Evolutionary conservation across 1,140 invertebrate species (phyloP).

Genomic region (Muscidifurax raptorellus): DNA sequence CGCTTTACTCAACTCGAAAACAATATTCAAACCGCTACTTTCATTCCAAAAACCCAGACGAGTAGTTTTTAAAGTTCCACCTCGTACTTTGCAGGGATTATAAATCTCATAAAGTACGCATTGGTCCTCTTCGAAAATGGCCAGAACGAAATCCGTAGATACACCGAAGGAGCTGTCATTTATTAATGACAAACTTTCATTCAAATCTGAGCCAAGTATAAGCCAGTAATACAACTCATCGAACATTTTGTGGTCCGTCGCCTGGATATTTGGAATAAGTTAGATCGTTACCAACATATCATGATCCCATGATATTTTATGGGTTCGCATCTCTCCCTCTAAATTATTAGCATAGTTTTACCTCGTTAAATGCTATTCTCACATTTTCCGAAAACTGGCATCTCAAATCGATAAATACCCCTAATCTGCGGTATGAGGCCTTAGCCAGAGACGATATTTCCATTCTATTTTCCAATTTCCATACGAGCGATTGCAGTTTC

Average conservation of each 20-base stretch:
- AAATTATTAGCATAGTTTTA: constrained; percentile 24
- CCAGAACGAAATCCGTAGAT: constrained; percentile 49
- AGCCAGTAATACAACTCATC: constrained; percentile 48
- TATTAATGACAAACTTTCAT: constrained; percentile 26
- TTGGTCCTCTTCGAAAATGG: constrained; percentile 4
- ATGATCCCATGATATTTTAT: neutral
- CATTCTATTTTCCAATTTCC: neutral
- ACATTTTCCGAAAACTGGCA: constrained; percentile 33
- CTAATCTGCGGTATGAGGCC: constrained; percentile 1
- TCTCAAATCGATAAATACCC: constrained; percentile 39
- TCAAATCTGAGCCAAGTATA: constrained; percentile 35
- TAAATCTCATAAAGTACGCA: constrained; percentile 47
- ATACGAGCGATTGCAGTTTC: neutral
- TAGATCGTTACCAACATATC: neutral
- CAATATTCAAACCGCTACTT: constrained; percentile 19
- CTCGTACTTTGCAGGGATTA: constrained; percentile 44
- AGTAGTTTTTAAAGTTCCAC: constrained; percentile 41
- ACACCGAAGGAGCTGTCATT: constrained; percentile 49
- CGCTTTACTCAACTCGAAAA: constrained; percentile 16
- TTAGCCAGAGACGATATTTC: neutral
- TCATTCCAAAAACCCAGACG: constrained; percentile 37
- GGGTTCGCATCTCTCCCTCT: neutral
- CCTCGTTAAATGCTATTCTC: constrained; percentile 16
- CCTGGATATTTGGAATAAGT: constrained; percentile 19
- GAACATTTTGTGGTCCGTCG: constrained; percentile 42